Evolutionary conservation across 2,797 vertebrate genomes (phyloP).

Genomic region (Sebastes dallii): DNA sequence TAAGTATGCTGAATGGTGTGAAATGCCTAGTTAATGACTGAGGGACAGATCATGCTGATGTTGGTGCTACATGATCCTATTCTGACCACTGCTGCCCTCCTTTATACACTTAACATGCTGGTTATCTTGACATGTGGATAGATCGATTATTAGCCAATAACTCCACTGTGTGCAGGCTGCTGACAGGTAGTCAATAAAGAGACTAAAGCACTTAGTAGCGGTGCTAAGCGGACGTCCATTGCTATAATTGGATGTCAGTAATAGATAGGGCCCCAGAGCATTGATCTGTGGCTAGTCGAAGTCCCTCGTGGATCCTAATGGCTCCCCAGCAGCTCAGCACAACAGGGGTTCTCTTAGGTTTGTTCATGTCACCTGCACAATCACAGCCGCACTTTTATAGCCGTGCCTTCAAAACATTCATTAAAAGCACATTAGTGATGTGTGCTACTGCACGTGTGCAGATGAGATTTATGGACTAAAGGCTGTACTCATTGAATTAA

Average conservation of each 20-base stretch:
- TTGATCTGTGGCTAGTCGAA: conserved; percentile 67
- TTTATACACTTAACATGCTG: conserved; percentile 39
- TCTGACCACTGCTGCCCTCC: neutral
- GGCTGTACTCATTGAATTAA: conserved; percentile 63
- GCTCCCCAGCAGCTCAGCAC: conserved; percentile 51
- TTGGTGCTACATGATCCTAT: neutral
- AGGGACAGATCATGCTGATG: neutral
- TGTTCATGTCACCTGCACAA: conserved; percentile 4
- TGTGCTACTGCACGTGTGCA: conserved; percentile 40
- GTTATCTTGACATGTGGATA: conserved; percentile 36
- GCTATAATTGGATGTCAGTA: conserved; percentile 78
- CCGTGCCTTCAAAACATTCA: conserved; percentile 70
- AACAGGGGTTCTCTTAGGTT: conserved; percentile 5
- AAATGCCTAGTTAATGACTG: conserved; percentile 11
- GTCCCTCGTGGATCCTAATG: conserved; percentile 63
- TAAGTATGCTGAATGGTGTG: conserved; percentile 27
- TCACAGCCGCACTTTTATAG: conserved; percentile 52
- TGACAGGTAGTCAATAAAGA: conserved; percentile 75
- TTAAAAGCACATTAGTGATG: conserved; percentile 71
- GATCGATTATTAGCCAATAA: conserved; percentile 68
- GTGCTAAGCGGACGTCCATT: conserved; percentile 66
- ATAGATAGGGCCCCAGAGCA: conserved; percentile 70
- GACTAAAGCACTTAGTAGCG: conserved; percentile 71
- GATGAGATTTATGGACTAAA: conserved; percentile 68
- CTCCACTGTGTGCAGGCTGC: conserved; percentile 38